Conservation (phyloP, 2,888 invertebrate species). For the Lasioglossum leucozonium region DNA sequence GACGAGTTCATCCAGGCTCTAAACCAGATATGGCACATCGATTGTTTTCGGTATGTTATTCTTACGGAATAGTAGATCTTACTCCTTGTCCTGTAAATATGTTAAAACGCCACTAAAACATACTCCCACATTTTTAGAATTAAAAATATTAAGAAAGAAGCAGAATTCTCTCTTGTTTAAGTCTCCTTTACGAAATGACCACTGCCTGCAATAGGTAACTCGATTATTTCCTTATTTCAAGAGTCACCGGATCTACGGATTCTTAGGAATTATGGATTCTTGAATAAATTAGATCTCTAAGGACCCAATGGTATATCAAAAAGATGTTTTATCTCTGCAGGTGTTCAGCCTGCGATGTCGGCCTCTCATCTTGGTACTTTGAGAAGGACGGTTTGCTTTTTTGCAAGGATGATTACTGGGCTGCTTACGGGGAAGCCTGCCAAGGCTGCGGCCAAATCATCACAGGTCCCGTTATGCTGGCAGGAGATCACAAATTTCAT, state of each 20-base stretch:
- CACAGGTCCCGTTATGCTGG: conserved; percentile 97
- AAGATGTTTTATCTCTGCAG: conserved; percentile 84
- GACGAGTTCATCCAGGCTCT: conserved; percentile 93
- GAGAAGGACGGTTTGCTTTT: conserved; percentile 95
- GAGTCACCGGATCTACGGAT: neutral
- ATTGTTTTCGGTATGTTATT: conserved; percentile 91
- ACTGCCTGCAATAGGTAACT: neutral
- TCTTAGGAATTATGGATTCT: too few relatives aligned
- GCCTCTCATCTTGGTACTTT: conserved; percentile 95
- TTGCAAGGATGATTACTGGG: conserved; percentile 95
- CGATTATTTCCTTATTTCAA: neutral
- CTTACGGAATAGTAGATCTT: neutral
- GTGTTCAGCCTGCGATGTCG: conserved; percentile 95
- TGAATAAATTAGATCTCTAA: neutral
- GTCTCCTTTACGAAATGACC: neutral
- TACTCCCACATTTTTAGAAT: conserved; percentile 10
- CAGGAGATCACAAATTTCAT: conserved; percentile 97
- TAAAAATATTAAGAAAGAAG: conserved; percentile 1
- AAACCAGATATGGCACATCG: conserved; percentile 94
- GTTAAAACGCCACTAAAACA: neutral
- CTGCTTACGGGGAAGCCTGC: conserved; percentile 94
- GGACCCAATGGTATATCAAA: neutral
- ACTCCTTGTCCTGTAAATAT: neutral
- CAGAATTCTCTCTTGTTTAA: neutral
- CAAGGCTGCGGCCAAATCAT: conserved; percentile 94